Base-by-base conservation (phyloP, 2,797 vertebrate species). In the Mormyrus proboscirostris region DNA sequence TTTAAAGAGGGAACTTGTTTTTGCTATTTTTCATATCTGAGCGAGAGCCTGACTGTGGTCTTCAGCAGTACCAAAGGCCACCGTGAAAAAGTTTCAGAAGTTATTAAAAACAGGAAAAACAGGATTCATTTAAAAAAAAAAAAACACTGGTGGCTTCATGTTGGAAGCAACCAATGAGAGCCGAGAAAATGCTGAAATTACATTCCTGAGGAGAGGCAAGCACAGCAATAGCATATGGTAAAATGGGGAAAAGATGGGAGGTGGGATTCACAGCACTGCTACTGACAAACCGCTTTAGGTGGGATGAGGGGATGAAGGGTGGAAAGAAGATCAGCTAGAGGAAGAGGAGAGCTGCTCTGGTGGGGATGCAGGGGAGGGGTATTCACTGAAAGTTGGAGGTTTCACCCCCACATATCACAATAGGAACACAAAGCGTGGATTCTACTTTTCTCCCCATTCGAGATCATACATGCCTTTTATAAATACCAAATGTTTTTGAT, bases 261-360 rank as follows among this genome's bases (percentile, higher is more conserved):
- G 73, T 50, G 86, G 86, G 38, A 7, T 79, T 79, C 38, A 79
- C 2, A 51, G 88, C 86, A 86, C 41, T 83, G 47, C 53, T 38
- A 50, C 69, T 44, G 86, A 50, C 8, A 83, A 79, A 90, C 22
- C 82, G 53, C 88, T 4, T 0, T 89, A 89, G 86, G 14, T 86
- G 87, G 92, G 38, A 41, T 44, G 94, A 93, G 93, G 93, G 69
- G 92, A 38, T 25, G 50, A 53, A 47, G 33, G 87, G 55, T 93
- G 90, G 93, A 94, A 93, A 92, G 94, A 92, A 90, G 57, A 51
- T 62, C 59, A 73, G 19, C 41, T 44, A 12, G 57, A 10, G 44
- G 25, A 19, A n/a, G 76, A 19, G 16, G 8, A 50, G 53, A 59
- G 47, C 73, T 79, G 33, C 38, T 79, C 73, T 5, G 33, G 29